Base-by-base conservation (phyloP, 2,797 vertebrate genomes). In the Phoebastria nigripes region DNA sequence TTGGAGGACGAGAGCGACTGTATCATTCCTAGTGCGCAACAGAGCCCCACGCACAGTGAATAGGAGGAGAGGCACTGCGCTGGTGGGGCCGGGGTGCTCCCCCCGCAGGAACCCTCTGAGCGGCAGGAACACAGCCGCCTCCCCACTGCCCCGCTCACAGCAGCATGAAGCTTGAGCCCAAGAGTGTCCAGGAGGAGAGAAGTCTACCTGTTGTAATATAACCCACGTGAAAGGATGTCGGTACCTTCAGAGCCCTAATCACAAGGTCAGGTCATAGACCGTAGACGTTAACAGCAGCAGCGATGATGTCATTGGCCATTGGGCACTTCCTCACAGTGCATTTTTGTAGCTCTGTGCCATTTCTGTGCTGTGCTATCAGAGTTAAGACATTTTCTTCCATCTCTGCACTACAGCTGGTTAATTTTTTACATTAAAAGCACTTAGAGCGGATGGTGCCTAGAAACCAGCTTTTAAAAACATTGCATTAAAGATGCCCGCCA, bases 401-500 rank as follows among this genome's bases (percentile, higher is more conserved):
- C 28, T 93, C 61, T 47, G 87, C 39, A 17, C 51, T 91, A 78
- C 47, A 88, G 29, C 55, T 90, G 69, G 67, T 83, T 96, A 80
- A 85, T 81, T 89, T 95, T 94, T 94, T 79, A 90, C 63, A 42
- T 84, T 80, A 54, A 42, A 82, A 89, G 71, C 47, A 47, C 56
- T 94, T 81, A 55, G 31, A 92, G 58, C 1, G 31, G 41, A 63
- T 37, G 79, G 42, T 25, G 13, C 58, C 9, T 56, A 80, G 86
- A 89, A 80, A 54, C 12, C 37, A 74, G 49, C 58, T 74, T 87
- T 89, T 81, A 86, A 83, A 95, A 89, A 49, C 69, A n/a, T 16
- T 11, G 3, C 11, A 65, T 89, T 39, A 94, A 92, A 85, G 66
- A 39, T 74, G 55, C 39, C 28, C 2, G 3, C 69, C 81, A 29